These are phyloP conservation scores for Clarias laeviceps DNA, from an alignment of 2,797 vertebrate genomes.

Conservation along the genomic window DNA sequence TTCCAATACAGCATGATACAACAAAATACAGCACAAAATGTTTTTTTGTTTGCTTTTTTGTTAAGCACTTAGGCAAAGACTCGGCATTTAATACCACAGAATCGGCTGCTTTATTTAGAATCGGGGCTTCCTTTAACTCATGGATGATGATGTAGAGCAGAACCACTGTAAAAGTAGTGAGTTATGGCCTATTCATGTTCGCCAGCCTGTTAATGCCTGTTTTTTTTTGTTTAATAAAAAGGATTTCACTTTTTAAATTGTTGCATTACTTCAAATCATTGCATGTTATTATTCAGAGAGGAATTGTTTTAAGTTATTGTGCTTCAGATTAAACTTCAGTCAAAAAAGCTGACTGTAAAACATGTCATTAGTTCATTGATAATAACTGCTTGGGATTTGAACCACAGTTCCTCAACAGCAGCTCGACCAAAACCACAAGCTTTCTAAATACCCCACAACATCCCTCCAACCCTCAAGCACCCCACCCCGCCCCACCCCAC, in stretches of 20 bases:
- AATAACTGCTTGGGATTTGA: not conserved
- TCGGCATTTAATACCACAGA: not conserved
- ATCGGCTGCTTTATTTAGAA: not conserved
- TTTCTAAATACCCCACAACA: slow-evolving; percentile 8
- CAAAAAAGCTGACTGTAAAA: not conserved
- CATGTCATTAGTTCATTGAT: not conserved
- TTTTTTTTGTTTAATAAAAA: no score
- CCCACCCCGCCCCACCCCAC: slow-evolving; percentile 9
- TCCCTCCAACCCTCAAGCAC: not conserved
- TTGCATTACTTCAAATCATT: not conserved
- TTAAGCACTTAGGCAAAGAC: not conserved
- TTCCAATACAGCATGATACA: not conserved
- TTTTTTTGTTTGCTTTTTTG: not conserved
- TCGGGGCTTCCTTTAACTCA: not conserved
- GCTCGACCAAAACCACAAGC: not conserved
- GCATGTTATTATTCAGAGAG: not conserved
- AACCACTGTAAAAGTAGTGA: not conserved
- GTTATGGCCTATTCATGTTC: not conserved
- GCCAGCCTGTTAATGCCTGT: not conserved
- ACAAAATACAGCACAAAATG: not conserved
- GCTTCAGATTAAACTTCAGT: not conserved
- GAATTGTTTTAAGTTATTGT: not conserved
- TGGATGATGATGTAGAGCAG: not conserved
- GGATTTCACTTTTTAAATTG: not conserved
- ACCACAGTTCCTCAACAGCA: not conserved